Base-by-base conservation (phyloP, 2,113 vertebrate genomes). In the Porphyrio hochstetteri region DNA sequence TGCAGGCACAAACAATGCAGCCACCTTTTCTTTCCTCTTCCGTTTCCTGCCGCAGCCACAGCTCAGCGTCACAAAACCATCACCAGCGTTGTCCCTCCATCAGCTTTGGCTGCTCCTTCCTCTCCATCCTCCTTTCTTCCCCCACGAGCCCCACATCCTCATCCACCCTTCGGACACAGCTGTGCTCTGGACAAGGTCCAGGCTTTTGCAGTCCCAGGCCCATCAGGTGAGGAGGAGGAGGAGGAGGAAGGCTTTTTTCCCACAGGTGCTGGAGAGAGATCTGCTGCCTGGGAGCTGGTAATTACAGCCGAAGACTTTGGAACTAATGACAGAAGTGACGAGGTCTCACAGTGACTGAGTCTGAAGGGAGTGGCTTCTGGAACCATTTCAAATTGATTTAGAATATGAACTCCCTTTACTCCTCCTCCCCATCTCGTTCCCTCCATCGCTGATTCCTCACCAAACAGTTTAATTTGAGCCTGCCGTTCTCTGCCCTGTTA, bases 381-480 rank as follows among this genome's bases (percentile, higher is more conserved):
- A 90, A 88, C 82, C 31, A 86, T 90, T 91, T 82, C 91, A 94
- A 95, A 88, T 33, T 82, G 88, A 80, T 88, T 93, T 90, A 52
- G 89, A 92, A 84, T 38, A 80, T 35, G 72, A 92, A 69, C 87
- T 96, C 88, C 67, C 84, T 90, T 90, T 90, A 88, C 93, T 94
- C 92, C 72, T 86, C 77, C 85, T 86, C 78, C 60, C 82, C 63
- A 69, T 94, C 93, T 91, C 89, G 28, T 83, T 94, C 93, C 72
- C 85, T 82, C 67, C 88, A 78, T 69, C 33, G 33, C 67, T 63
- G 92, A 82, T 87, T 96, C 95, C 93, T 95, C 93, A 90, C 94
- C 96, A 95, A 91, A 93, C 71, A 82, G 68, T 90, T 94, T 65
- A 92, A 97, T 97, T 78, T 88, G 74, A 95, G 88, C 88, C 68